These are phyloP conservation scores for Idaea aversata DNA, from an alignment of 2,888 invertebrate genomes.

Conservation along the genomic window DNA sequence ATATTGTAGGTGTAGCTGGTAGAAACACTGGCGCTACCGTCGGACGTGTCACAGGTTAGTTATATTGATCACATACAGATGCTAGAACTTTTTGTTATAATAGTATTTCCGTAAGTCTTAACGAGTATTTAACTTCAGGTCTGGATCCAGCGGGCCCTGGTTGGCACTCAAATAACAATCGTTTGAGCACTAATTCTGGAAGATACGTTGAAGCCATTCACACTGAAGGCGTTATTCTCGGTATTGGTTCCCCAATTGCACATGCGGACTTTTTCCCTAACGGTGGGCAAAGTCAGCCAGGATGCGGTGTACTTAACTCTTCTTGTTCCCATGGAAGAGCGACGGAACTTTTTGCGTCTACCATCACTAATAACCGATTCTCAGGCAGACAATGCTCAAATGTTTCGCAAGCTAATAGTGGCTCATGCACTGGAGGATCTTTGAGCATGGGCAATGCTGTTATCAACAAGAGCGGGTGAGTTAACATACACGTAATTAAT, in stretches of 20 bases:
- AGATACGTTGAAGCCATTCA: conserved; percentile 64
- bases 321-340: conserved; percentile 48
- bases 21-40: conserved; percentile 43
- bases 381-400: conserved; percentile 44
- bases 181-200: conserved; percentile 47
- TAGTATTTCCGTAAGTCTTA: not conserved
- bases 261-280: conserved; percentile 67
- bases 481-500: not conserved
- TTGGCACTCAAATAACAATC: conserved; percentile 50
- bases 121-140: conserved; percentile 35
- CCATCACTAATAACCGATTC: conserved; percentile 46
- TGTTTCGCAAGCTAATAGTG: conserved; percentile 35
- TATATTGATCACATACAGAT: not conserved
- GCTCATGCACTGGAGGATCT: conserved; percentile 36
- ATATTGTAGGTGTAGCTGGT: conserved; percentile 60
- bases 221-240: conserved; percentile 58
- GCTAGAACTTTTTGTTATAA: not conserved
- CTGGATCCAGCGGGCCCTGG: conserved; percentile 62
- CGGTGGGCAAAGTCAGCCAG: conserved; percentile 62
- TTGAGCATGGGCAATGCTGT: conserved; percentile 50
- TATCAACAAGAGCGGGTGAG: conserved; percentile 46
- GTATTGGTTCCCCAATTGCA: conserved; percentile 52
- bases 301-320: conserved; percentile 38
- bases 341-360: conserved; percentile 47
- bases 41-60: conserved; percentile 55